These are phyloP conservation scores for Pteronotus mesoamericanus DNA, from an alignment of 2,797 vertebrate species.

Conservation along the genomic window DNA sequence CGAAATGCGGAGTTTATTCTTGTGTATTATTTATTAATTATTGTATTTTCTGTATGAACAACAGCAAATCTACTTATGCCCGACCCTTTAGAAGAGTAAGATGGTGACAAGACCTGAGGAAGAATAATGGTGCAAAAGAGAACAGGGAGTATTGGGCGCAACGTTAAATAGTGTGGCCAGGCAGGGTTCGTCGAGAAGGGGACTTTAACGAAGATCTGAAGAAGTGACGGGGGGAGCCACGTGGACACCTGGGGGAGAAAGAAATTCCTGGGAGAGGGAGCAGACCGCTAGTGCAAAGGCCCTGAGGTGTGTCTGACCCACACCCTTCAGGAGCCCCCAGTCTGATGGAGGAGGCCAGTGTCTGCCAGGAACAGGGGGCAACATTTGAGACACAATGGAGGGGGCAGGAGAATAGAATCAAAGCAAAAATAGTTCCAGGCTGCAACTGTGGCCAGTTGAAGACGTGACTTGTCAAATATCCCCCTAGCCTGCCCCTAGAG, in stretches of 20 bases:
- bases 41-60: neutral
- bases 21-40: neutral
- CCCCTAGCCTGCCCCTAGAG: neutral
- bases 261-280: neutral
- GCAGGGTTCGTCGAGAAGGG: neutral
- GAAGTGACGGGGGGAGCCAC: neutral
- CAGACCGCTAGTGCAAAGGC: neutral
- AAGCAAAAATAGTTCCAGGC: neutral
- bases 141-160: rapidly evolving
- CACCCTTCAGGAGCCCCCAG: neutral
- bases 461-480: slow-evolving; percentile 1
- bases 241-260: neutral
- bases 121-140: neutral
- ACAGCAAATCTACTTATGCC: neutral
- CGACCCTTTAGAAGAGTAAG: neutral
- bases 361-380: neutral
- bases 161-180: neutral
- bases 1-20: neutral
- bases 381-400: too few species aligned
- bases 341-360: neutral
- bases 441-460: neutral
- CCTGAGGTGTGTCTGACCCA: neutral
- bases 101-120: neutral
- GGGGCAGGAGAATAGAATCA: neutral
- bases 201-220: neutral